Evolutionary conservation across 2,797 vertebrate species (phyloP).

Genomic region (Morelia viridis): DNA sequence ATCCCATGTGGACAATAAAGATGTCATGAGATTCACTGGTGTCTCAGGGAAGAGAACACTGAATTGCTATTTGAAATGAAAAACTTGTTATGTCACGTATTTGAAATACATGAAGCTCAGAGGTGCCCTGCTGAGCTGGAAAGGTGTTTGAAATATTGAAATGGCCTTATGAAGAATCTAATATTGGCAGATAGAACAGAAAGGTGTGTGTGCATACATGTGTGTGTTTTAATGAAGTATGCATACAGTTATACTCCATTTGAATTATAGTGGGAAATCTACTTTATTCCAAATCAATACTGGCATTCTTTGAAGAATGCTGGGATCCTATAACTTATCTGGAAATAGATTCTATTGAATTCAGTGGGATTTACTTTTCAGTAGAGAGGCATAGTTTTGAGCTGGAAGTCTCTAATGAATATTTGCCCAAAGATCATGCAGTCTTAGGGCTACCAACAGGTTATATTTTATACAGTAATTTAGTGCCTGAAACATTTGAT

Average conservation of each 20-base stretch:
- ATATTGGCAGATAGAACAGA: background rate
- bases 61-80: constrained; percentile 37
- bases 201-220: background rate
- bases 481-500: background rate
- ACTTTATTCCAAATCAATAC: background rate
- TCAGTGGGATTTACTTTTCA: background rate
- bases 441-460: background rate
- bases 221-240: background rate
- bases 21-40: constrained; percentile 21
- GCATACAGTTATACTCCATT: background rate
- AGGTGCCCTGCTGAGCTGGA: background rate
- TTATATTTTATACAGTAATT: background rate
- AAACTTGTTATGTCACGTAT: constrained; percentile 15
- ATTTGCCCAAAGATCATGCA: background rate
- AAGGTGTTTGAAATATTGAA: constrained; percentile 41
- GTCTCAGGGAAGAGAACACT: background rate
- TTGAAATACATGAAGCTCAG: constrained; percentile 22
- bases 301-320: background rate
- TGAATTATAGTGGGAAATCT: background rate
- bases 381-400: background rate
- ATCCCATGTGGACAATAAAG: constrained; percentile 1
- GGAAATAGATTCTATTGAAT: background rate
- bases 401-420: background rate
- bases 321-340: background rate
- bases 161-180: background rate